These are phyloP conservation scores for Larimichthys crocea DNA, from an alignment of 2,113 vertebrate genomes.

Conservation along the genomic window DNA sequence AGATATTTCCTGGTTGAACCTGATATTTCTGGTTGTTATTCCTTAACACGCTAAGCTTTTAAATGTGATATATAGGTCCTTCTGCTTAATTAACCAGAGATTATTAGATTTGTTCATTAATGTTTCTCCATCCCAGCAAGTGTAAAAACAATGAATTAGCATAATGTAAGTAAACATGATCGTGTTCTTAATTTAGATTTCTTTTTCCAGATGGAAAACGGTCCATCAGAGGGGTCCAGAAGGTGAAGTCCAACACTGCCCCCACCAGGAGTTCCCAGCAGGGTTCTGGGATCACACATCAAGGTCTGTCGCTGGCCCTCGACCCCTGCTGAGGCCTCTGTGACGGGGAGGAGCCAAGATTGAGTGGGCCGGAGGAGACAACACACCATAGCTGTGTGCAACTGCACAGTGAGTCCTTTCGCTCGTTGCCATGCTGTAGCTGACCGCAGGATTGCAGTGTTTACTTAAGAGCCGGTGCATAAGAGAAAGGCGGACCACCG, in stretches of 20 bases:
- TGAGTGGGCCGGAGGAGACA: slow-evolving; percentile 76
- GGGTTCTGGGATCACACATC: slow-evolving; percentile 77
- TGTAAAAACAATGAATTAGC: slow-evolving; percentile 18
- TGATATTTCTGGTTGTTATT: slow-evolving; percentile 56
- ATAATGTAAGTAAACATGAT: slow-evolving; percentile 40
- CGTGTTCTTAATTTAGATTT: slow-evolving; percentile 60
- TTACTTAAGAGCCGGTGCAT: slow-evolving; percentile 87
- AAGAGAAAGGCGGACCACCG: slow-evolving; percentile 87
- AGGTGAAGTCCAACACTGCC: slow-evolving; percentile 68
- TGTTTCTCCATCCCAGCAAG: background rate
- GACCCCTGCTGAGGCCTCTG: slow-evolving; percentile 75
- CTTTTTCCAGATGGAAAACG: slow-evolving; percentile 42
- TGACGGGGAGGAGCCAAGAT: slow-evolving; percentile 67
- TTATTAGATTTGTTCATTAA: background rate
- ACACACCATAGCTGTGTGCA: slow-evolving; percentile 84
- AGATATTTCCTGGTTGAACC: slow-evolving; percentile 63
- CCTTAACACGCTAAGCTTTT: slow-evolving; percentile 28
- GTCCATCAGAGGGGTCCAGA: slow-evolving; percentile 41
- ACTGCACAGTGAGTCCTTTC: slow-evolving; percentile 86
- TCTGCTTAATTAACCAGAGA: slow-evolving; percentile 12
- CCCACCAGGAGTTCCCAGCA: slow-evolving; percentile 77
- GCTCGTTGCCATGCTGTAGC: slow-evolving; percentile 83
- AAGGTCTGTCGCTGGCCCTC: slow-evolving; percentile 75
- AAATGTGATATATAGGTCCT: slow-evolving; percentile 21
- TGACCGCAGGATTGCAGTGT: slow-evolving; percentile 86